Percentiles rank a stretch among this genome's conserved stretches.
Conservation (phyloP, 1,140 invertebrate species). For the Ganaspis sp. region DNA sequence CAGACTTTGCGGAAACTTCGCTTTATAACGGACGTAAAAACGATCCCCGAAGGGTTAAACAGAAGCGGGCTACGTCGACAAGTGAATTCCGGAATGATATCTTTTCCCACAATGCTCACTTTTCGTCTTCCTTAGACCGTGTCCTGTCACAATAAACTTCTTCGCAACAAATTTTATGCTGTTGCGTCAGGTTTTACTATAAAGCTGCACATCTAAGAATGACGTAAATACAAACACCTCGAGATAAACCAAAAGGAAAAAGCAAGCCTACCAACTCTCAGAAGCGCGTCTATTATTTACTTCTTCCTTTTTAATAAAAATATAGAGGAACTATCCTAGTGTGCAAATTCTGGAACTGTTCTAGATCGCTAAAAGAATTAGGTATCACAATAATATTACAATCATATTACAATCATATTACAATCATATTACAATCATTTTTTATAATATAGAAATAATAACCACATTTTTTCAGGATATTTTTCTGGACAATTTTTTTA, state of each 20-base stretch:
- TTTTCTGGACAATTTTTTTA: no score
- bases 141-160: constrained; percentile 11
- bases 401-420: no score
- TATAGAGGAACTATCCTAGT: no score
- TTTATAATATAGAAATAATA: no score
- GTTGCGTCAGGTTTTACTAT: constrained; percentile 9
- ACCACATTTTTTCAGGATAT: no score
- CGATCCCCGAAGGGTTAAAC: constrained; percentile 24
- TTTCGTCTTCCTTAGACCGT: neutral
- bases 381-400: no score
- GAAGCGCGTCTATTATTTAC: no score
- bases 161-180: neutral
- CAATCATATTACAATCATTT: no score
- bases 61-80: neutral
- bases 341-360: no score
- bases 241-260: neutral
- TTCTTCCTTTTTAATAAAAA: no score
- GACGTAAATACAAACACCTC: neutral
- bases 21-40: constrained; percentile 29
- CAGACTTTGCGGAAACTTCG: constrained; percentile 28
- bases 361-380: no score
- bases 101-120: constrained; percentile 18
- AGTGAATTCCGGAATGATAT: constrained; percentile 15
- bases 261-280: no score
- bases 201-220: neutral